Evolutionary conservation across 2,113 vertebrate species (phyloP).

Genomic region (Hystrix cristata): DNA sequence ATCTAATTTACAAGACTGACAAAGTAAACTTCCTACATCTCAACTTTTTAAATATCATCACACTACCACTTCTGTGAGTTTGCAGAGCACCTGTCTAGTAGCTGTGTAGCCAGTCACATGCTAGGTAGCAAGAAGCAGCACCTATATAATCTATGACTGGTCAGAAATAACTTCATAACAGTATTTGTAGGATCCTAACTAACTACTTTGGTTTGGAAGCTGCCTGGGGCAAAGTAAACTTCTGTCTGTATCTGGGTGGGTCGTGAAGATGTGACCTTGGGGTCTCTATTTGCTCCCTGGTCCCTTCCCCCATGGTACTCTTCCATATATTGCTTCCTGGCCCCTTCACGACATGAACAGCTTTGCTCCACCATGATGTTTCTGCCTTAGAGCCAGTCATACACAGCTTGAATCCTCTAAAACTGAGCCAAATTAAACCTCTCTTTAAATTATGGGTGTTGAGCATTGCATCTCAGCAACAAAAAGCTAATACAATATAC

Average conservation of each 20-base stretch:
- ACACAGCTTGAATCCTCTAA: not conserved
- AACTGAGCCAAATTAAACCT: not conserved
- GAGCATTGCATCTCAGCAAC: not conserved
- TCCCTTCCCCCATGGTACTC: not conserved
- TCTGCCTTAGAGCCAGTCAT: not conserved
- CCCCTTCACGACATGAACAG: not conserved
- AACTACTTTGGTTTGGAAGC: not conserved
- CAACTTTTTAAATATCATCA: conserved; percentile 39
- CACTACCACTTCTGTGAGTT: not conserved
- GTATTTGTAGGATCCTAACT: conserved; percentile 41
- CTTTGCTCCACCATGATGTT: not conserved
- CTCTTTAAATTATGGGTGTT: not conserved
- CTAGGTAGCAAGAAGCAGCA: not conserved
- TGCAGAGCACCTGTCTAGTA: not conserved
- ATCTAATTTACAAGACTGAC: not conserved
- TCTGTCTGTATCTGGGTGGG: not conserved
- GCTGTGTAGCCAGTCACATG: not conserved
- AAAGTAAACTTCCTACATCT: not conserved
- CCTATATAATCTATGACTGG: not conserved
- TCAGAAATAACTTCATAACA: not conserved
- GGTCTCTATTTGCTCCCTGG: not conserved
- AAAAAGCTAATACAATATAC: not conserved
- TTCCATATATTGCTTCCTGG: not conserved
- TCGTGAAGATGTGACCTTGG: not conserved
- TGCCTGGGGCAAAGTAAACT: not conserved